Evolutionary conservation across 2,888 invertebrate species (phyloP).

Genomic region (Drosophila merina): DNA sequence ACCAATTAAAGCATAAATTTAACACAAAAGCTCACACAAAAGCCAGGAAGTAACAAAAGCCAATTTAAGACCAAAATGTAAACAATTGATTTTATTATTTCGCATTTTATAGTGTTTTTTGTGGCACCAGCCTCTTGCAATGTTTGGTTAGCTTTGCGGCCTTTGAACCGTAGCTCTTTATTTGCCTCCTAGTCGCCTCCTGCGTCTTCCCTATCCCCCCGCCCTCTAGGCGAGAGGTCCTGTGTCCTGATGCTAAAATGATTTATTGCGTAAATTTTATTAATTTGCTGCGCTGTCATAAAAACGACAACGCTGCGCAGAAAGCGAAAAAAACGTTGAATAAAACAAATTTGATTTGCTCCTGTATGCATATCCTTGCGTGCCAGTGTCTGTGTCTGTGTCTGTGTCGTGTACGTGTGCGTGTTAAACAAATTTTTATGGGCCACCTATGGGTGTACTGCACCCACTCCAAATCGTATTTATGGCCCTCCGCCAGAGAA

Average conservation of each 20-base stretch:
- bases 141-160: slow-evolving; percentile 28
- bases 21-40: too few species aligned
- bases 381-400: slow-evolving; percentile 40
- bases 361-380: slow-evolving; percentile 43
- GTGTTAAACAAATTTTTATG: slow-evolving; percentile 74
- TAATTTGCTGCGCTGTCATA: slow-evolving; percentile 74
- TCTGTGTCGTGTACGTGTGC: slow-evolving; percentile 23
- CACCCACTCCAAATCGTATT: slow-evolving; percentile 55
- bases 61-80: not conserved
- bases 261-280: slow-evolving; percentile 72
- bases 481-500: slow-evolving; percentile 59
- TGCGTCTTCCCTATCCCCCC: not conserved
- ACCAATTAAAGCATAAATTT: not conserved
- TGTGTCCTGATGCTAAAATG: slow-evolving; percentile 46
- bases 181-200: slow-evolving; percentile 21
- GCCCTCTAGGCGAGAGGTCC: not conserved
- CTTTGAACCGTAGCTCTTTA: slow-evolving; percentile 30
- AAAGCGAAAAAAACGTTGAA: slow-evolving; percentile 36
- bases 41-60: slow-evolving; percentile 2
- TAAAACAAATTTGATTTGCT: slow-evolving; percentile 72
- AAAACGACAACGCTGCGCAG: slow-evolving; percentile 21
- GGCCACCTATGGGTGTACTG: slow-evolving; percentile 59
- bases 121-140: slow-evolving; percentile 4
- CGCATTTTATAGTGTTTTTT: slow-evolving; percentile 4
- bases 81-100: slow-evolving; percentile 3